Evolutionary conservation across 2,797 vertebrate genomes (phyloP).

Genomic region (Zalophus californianus): DNA sequence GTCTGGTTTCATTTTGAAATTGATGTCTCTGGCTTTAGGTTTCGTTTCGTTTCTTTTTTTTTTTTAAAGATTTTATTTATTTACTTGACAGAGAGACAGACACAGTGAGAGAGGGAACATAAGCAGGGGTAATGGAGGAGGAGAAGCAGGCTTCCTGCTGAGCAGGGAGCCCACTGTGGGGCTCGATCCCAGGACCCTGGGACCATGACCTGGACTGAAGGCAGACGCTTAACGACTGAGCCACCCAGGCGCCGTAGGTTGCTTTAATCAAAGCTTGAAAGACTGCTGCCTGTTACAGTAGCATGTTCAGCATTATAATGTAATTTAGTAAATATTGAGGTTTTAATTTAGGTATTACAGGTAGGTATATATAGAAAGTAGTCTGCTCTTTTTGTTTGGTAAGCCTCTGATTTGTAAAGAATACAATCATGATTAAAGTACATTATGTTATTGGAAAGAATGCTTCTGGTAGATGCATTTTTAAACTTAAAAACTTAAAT

Average conservation of each 20-base stretch:
- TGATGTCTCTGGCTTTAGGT: neutral
- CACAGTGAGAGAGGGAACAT: too few species aligned
- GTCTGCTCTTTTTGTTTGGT: neutral
- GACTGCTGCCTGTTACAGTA: neutral
- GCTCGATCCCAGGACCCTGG: too few species aligned
- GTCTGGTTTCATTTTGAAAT: constrained; percentile 16
- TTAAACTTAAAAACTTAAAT: neutral
- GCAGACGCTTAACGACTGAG: too few species aligned
- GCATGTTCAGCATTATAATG: neutral
- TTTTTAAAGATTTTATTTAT: too few species aligned
- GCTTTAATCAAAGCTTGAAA: neutral
- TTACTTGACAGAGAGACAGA: too few species aligned
- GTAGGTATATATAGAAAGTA: neutral
- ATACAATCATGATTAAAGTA: neutral
- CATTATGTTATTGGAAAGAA: neutral
- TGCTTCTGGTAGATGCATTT: neutral
- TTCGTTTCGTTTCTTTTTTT: neutral
- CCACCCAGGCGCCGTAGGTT: neutral
- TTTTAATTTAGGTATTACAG: constrained; percentile 14
- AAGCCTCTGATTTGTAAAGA: neutral
- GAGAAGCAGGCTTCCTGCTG: too few species aligned
- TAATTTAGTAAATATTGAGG: neutral
- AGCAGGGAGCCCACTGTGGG: too few species aligned
- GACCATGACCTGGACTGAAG: too few species aligned
- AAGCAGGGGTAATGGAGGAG: too few species aligned